Percentiles rank a stretch among this genome's conserved stretches.
phyloP scores from a whole-genome alignment of 2,888 invertebrate species.

The Sarcophaga carnaria region DNA sequence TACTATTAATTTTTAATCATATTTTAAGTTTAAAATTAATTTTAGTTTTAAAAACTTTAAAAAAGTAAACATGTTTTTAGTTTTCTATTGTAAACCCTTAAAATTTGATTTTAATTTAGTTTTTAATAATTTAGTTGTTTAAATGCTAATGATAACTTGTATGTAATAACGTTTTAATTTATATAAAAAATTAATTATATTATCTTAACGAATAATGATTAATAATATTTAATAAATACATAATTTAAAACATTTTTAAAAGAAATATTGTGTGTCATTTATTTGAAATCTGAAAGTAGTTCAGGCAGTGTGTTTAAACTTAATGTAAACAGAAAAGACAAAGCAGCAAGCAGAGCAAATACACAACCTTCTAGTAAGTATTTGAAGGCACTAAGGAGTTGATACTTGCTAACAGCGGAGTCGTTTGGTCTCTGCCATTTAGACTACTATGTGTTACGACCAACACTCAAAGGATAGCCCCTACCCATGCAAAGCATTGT shows the following conservation, averaged over 20 bases:
- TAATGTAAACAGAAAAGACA: too few species aligned
- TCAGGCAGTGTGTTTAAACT: too few species aligned
- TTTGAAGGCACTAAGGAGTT: too few species aligned
- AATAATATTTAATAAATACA: constrained; percentile 53
- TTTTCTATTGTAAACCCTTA: constrained; percentile 36
- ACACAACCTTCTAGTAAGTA: too few species aligned
- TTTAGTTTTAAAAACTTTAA: constrained; percentile 23
- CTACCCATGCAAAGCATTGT: too few species aligned
- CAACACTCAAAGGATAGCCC: too few species aligned
- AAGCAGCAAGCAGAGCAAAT: too few species aligned
- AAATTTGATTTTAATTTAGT: constrained; percentile 39
- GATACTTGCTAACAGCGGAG: too few species aligned
- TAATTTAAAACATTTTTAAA: constrained; percentile 36
- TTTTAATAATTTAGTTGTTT: constrained; percentile 50
- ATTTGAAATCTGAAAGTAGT: too few species aligned
- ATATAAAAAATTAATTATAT: constrained; percentile 39
- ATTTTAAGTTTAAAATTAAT: constrained; percentile 32
- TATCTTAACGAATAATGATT: constrained; percentile 61
- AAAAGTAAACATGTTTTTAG: constrained; percentile 34
- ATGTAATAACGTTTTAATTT: constrained; percentile 55
- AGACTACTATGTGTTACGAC: too few species aligned
- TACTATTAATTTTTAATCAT: constrained; percentile 16
- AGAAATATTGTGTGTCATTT: background rate
- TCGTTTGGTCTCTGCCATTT: too few species aligned
- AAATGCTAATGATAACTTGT: constrained; percentile 45